phyloP scores from a whole-genome alignment of 2,888 invertebrate genomes.

The Acanthosepion lycidas region DNA sequence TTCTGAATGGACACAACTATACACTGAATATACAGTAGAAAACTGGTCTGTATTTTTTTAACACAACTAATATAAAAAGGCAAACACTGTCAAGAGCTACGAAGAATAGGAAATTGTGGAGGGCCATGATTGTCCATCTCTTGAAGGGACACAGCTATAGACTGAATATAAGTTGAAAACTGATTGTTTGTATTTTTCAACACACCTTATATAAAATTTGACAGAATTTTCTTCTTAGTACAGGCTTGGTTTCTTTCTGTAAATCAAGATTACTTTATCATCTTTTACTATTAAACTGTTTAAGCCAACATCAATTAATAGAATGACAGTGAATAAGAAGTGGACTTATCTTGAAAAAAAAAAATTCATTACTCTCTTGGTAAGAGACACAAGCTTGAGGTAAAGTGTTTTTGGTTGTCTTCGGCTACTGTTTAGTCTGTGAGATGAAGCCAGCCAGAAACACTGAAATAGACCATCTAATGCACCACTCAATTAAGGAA shows the following conservation, averaged over 20 bases:
- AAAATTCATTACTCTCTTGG: background rate
- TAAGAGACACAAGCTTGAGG: background rate
- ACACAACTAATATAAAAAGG: no score
- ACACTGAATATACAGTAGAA: no score
- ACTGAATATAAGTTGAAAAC: no score
- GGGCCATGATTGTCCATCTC: no score
- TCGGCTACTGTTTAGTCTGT: background rate
- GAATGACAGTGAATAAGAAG: background rate
- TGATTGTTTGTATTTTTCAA: no score
- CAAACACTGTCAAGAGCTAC: no score
- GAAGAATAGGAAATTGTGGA: no score
- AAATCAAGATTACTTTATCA: background rate
- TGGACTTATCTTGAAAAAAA: background rate
- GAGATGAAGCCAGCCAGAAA: background rate
- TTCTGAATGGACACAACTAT: no score
- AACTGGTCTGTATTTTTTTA: no score
- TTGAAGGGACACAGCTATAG: no score
- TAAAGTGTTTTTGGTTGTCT: background rate
- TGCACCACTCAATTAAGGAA: background rate
- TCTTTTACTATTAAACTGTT: background rate
- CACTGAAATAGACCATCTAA: background rate
- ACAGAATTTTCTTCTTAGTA: no score
- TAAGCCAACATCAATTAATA: background rate
- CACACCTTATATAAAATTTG: no score
- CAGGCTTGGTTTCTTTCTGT: background rate